Base-by-base conservation (phyloP, 2,797 vertebrate genomes). In the Fringilla coelebs region DNA sequence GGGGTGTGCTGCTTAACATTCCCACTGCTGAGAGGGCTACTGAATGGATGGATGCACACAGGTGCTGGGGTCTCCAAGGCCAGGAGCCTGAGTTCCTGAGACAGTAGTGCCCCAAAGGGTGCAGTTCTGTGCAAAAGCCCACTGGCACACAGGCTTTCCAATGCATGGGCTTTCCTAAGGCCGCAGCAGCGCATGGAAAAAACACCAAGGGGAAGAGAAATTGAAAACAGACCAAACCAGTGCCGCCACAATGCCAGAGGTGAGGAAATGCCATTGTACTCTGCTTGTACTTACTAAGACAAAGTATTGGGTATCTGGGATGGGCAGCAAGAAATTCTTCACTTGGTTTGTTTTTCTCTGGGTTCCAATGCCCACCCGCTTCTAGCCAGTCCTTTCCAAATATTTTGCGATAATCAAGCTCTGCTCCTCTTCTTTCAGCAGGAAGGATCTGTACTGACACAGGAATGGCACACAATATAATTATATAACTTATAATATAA, bases 391-490 rank as follows among this genome's bases (percentile, higher is more conserved):
- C 98, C 13, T 88, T 97, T 11, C 99, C 99, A 88, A 99, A 99
- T 96, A 98, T 98, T 97, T 99, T 99, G 18, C 98, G 97, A 96
- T 99, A 99, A 94, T 99, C 99, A 3, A 99, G 98, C 98, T 99
- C 99, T 14, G 99, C 99, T 87, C 99, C 99, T 90, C 92, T 98
- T 91, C 99, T 95, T 76, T 99, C 99, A 14, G 98, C 97, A 3
- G 95, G 92, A 11, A 80, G 49, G 83, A 99, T 96, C 99, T 99
- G 93, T 79, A 51, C 41, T 76, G 75, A 76, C 54, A 54, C 71
- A 86, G 63, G 32, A 75, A 77, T 11, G 9, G 51, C 34, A 61
- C 40, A 14, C 31, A 70, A 49, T 43, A 10, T 13, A 49, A 67
- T 73, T 57, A 55, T 1, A 40, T 16, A 57, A 57, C 22, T 57